phyloP scores from a whole-genome alignment of 2,113 vertebrate genomes.

The Bubo scandiacus region DNA sequence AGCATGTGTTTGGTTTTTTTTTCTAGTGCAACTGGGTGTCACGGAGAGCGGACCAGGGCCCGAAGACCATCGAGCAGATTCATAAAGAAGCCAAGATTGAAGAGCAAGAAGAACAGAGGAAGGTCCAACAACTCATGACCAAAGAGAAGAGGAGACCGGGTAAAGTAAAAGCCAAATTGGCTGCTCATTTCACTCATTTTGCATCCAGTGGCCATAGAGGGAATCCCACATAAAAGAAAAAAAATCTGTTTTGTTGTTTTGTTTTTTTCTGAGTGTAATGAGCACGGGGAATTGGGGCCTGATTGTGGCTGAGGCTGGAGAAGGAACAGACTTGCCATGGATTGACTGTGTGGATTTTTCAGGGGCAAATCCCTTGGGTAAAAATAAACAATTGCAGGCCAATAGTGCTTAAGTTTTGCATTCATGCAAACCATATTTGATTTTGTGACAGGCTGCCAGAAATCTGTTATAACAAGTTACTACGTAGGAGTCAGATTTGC shows the following conservation, averaged over 20 bases:
- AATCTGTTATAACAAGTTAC: background rate
- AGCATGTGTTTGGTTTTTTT: background rate
- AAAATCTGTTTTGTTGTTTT: background rate
- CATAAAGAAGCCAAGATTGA: slow-evolving; percentile 98
- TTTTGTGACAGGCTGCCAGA: background rate
- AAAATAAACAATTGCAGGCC: background rate
- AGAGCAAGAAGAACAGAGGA: slow-evolving; percentile 96
- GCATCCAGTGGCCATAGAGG: background rate
- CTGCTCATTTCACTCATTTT: background rate
- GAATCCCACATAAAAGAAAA: background rate
- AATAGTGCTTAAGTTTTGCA: background rate
- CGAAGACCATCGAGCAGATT: slow-evolving; percentile 98
- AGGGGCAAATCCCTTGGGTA: background rate
- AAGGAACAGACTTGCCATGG: background rate
- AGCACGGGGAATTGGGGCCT: background rate
- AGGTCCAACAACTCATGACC: slow-evolving; percentile 95
- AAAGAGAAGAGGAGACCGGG: slow-evolving; percentile 95
- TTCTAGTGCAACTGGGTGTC: slow-evolving; percentile 94
- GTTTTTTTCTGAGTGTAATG: background rate
- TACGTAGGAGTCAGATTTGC: background rate
- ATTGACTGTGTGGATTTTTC: background rate
- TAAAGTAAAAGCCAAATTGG: slow-evolving; percentile 49
- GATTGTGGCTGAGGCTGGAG: background rate
- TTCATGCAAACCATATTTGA: background rate
- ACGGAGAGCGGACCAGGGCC: slow-evolving; percentile 92